A percentile compares a stretch with the other conserved stretches of the same genome.
Conservation (phyloP, 1,140 invertebrate genomes). For the Monomorium pharaonis region DNA sequence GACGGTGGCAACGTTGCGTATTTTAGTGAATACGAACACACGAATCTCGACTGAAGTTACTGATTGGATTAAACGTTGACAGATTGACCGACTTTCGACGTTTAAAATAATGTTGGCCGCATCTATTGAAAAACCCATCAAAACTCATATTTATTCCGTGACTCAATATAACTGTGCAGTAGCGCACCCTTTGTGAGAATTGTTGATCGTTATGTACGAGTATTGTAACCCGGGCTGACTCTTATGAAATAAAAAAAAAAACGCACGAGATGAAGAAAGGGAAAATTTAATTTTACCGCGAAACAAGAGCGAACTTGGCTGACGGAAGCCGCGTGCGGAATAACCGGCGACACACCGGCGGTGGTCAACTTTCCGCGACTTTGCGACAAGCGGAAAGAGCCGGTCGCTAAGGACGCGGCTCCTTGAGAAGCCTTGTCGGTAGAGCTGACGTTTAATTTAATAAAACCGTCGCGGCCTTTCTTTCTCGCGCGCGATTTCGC, state of each 20-base stretch:
- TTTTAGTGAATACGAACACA: no score
- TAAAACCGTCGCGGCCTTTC: slow-evolving; percentile 63
- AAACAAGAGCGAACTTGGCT: background rate
- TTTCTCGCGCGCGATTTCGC: slow-evolving; percentile 13
- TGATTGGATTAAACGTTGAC: no score
- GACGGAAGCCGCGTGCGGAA: slow-evolving; percentile 23
- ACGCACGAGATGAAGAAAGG: background rate
- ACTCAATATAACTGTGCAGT: background rate
- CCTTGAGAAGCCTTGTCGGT: slow-evolving; percentile 63
- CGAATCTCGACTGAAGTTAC: no score
- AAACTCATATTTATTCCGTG: no score
- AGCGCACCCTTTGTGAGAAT: background rate
- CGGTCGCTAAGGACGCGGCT: slow-evolving; percentile 53
- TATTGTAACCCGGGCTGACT: background rate
- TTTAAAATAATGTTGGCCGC: no score
- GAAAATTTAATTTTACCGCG: slow-evolving; percentile 35
- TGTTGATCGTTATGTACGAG: background rate
- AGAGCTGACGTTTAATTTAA: slow-evolving; percentile 73
- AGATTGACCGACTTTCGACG: no score
- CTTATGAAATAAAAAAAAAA: slow-evolving; percentile 14
- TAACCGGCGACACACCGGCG: slow-evolving; percentile 27
- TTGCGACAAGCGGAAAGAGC: slow-evolving; percentile 45
- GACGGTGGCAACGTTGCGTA: no score
- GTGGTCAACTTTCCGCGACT: slow-evolving; percentile 51
- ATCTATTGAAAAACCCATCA: no score